These are phyloP conservation scores for Lycaena phlaeas DNA, from an alignment of 2,888 invertebrate genomes.

Conservation along the genomic window DNA sequence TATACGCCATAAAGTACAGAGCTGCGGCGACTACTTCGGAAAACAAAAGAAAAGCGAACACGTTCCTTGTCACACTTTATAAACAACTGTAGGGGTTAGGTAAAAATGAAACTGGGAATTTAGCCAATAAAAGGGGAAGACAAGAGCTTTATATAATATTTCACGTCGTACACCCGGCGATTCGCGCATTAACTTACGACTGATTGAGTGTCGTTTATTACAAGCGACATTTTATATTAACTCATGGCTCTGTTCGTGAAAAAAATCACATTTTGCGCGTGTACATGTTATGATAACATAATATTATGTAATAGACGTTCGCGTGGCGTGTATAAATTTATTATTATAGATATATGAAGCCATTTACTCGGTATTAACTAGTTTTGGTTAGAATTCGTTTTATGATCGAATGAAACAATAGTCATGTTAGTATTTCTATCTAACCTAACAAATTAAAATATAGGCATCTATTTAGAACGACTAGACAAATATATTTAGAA, in stretches of 20 bases:
- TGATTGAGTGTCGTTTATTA: constrained; percentile 29
- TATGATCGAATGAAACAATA: no score
- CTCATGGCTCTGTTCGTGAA: not conserved
- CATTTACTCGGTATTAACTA: no score
- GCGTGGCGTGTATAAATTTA: no score
- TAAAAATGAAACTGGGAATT: constrained; percentile 13
- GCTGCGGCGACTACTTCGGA: not conserved
- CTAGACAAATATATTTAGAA: no score
- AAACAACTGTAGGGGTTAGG: constrained; percentile 8
- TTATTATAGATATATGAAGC: no score
- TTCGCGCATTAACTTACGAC: constrained; percentile 39
- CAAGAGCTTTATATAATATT: constrained; percentile 26
- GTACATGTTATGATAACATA: no score
- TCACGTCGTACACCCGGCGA: constrained; percentile 34
- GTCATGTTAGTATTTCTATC: no score
- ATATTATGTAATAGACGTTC: no score
- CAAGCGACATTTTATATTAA: constrained; percentile 3
- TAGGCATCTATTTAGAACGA: no score
- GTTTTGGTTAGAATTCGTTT: no score
- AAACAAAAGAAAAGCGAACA: constrained; percentile 9
- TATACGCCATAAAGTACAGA: not conserved
- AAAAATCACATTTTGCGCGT: not conserved
- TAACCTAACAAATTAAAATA: no score
- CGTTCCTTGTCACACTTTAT: constrained; percentile 12
- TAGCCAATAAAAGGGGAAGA: constrained; percentile 9